Conservation (phyloP, 2,888 invertebrate species). For the Limenitis camilla region DNA sequence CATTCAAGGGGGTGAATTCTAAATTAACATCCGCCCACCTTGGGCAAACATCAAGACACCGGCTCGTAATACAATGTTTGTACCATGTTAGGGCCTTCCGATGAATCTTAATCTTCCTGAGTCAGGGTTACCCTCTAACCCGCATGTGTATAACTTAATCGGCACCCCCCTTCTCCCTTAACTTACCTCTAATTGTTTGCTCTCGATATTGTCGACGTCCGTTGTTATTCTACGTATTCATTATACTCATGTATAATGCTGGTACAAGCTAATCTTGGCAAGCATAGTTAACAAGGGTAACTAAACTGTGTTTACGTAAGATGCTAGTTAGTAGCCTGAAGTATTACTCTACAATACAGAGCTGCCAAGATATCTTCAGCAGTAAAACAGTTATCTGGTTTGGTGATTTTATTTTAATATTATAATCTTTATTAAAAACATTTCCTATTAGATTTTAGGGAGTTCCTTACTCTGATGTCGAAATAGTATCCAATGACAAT, state of each 20-base stretch:
- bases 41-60: conserved; percentile 69
- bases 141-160: conserved; percentile 74
- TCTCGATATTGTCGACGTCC: conserved; percentile 69
- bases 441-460: too few species aligned
- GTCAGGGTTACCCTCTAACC: conserved; percentile 69
- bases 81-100: conserved; percentile 67
- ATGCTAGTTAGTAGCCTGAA: neutral
- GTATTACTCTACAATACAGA: too few species aligned
- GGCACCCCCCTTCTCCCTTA: conserved; percentile 54
- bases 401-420: too few species aligned
- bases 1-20: conserved; percentile 62
- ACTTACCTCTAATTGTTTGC: conserved; percentile 73
- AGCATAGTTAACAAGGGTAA: neutral
- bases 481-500: too few species aligned
- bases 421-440: too few species aligned
- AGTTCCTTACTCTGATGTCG: too few species aligned
- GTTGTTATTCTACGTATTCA: conserved; percentile 47
- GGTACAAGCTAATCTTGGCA: conserved; percentile 9
- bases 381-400: too few species aligned
- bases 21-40: conserved; percentile 72
- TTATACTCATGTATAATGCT: conserved; percentile 27
- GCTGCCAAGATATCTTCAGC: too few species aligned
- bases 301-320: neutral
- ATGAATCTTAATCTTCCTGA: conserved; percentile 72
- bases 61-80: conserved; percentile 69